Conservation (phyloP, 2,113 vertebrate species). For the Prunella himalayana region DNA sequence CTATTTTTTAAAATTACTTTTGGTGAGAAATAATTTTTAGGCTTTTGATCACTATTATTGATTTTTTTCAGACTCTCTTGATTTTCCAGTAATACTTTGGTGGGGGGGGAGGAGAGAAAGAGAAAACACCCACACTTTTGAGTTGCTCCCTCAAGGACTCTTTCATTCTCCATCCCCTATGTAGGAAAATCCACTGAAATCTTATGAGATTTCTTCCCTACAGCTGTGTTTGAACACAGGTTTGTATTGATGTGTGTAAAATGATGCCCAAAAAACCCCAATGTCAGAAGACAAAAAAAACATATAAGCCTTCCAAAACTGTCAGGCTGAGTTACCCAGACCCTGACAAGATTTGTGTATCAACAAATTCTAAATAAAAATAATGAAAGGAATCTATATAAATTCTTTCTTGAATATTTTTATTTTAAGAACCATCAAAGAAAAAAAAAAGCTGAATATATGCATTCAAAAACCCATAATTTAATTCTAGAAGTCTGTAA, state of each 20-base stretch:
- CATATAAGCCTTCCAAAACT: background rate
- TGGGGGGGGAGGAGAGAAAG: background rate
- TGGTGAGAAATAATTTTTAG: background rate
- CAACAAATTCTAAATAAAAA: background rate
- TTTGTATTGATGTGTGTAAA: background rate
- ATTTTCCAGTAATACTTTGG: background rate
- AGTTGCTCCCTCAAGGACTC: background rate
- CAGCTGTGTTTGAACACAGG: background rate
- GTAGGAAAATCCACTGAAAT: background rate
- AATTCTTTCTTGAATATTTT: background rate
- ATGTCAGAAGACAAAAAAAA: background rate
- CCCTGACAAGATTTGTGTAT: background rate
- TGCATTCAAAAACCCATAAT: background rate
- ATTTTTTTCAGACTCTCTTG: background rate
- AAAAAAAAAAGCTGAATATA: background rate
- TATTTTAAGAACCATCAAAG: background rate
- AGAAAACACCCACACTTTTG: background rate
- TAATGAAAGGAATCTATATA: background rate
- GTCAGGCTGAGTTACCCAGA: background rate
- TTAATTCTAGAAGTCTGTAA: background rate
- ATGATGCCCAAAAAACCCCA: background rate
- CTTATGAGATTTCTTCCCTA: background rate
- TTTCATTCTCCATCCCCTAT: background rate
- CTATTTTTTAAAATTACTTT: background rate
- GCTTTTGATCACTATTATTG: background rate